Base-by-base conservation (phyloP, 2,888 invertebrate genomes). In the Gerris lacustris region DNA sequence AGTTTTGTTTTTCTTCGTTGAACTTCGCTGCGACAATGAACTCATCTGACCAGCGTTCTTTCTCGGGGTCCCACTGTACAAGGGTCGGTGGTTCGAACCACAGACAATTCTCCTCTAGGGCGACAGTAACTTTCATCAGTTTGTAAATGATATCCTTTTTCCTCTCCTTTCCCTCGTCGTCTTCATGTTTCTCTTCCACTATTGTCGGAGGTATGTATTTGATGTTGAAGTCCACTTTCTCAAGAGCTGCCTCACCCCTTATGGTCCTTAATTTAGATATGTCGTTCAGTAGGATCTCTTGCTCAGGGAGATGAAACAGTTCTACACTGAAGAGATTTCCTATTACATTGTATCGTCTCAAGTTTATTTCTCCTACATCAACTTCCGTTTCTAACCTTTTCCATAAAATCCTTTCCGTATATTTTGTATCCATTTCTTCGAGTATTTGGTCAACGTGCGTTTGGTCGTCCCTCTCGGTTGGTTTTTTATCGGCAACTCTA, bases 1-100 rank as follows among this genome's bases (percentile, higher is more conserved):
- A 68, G 31, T 75, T 75, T 73, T 90, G 86, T 77, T 91, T 91
- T 77, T 93, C 92, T 79, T 94, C 94, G 78, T 92, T 92, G 77
- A 88, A 93, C 79, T 92, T 91, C 72, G 86, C 84, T 75, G 91
- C 91, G 76, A 91, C 89, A 6, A 91, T 84, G 76, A 88, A 87
- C 75, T 87, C 85, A 31, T 84, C 86, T 0, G 88, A 88, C 91
- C 91, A 91, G 66, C 84, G 82, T 5, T 79, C 76, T 77, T 78
- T 78, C 73, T 80, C 80, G 70, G 81, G 82, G 73, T 88, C 86
- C 90, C 91, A 91, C 75, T 88, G 88, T 68, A 89, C 88, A 4
- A 79, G 79, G 55, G 88, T 83, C 0, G 91, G 91, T 0, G 91
- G 90, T 76, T 91, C 91, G 70, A 88, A 86, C 91, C 91, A 91